Base-by-base conservation (phyloP, 1,140 invertebrate species). In the Zeugodacus cucurbitae region DNA sequence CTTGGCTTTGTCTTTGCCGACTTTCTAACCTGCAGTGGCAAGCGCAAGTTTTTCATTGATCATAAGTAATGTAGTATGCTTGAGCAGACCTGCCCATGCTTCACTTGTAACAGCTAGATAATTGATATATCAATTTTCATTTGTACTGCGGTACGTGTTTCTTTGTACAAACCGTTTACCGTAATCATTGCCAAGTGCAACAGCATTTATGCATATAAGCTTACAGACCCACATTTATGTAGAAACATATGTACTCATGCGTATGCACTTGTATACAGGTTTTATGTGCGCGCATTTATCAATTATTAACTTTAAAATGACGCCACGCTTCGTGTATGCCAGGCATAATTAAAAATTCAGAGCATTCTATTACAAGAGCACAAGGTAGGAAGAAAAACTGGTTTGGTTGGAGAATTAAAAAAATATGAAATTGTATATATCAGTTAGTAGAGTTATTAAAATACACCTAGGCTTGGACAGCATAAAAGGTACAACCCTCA, bases 1-100 rank as follows among this genome's bases (percentile, higher is more conserved):
- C 70, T 74, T 74, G 70, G 70, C 70, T 74, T 74, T 74, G 70
- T 26, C 22, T n/a, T 78, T 10, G 41, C 37, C 22, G n/a, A 82
- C 74, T 82, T 82, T 82, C 41, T 14, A 82, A 26, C 6, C 2
- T 48, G 14, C 32, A 82, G 11, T 82, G 48, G 41, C 74, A 82
- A 29, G 74, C 10, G 14, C 67, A 7, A 7, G 17, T 54, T 54
- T 20, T 17, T 17, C 48, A 2, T 48, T 70, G 3, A 1, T 22
- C 14, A 32, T 6, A n/a, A n/a, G n/a, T n/a, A n/a, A n/a, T n/a
- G n/a, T n/a, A n/a, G 48, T 48, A 48, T 48, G 44, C 8, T 14
- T 14, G 3, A 54, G 48, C 48, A 17, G 48, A 54, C 48, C 1
- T 20, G 48, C 48, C 48, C 11, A 54, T 54, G 48, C 48, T 17